Conservation (phyloP, 1,140 invertebrate species). For the Aporrectodea caliginosa region DNA sequence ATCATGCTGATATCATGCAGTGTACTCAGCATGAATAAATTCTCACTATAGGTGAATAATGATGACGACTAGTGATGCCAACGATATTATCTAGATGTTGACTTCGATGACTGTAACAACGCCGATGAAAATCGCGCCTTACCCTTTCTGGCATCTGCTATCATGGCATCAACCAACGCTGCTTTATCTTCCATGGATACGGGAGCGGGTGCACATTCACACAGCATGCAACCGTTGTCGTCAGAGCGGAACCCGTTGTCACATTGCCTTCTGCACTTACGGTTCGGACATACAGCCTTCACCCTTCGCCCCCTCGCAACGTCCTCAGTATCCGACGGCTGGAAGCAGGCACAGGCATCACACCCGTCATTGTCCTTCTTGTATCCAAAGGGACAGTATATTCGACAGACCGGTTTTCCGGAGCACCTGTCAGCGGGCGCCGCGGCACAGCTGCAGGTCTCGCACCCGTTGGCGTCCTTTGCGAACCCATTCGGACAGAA, state of each 20-base stretch:
- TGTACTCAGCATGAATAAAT: too few relatives aligned
- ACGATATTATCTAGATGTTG: too few relatives aligned
- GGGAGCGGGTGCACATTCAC: conserved; percentile 17
- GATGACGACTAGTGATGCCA: too few relatives aligned
- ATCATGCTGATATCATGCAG: too few relatives aligned
- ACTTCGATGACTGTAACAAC: too few relatives aligned
- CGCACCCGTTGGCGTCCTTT: conserved; percentile 16
- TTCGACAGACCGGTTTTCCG: conserved; percentile 11
- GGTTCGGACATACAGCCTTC: not conserved
- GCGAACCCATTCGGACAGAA: conserved; percentile 10
- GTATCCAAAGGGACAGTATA: conserved; percentile 15
- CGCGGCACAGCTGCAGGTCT: conserved; percentile 14
- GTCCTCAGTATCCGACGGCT: not conserved
- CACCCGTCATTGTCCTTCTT: conserved; percentile 20
- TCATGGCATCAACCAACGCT: not conserved
- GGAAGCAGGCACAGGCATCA: conserved; percentile 18
- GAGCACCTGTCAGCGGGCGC: not conserved
- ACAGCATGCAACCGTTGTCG: conserved; percentile 19
- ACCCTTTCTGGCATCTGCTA: not conserved
- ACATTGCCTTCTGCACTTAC: conserved; percentile 4
- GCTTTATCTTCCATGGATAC: not conserved
- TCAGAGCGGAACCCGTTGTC: conserved; percentile 14
- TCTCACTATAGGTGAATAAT: too few relatives aligned
- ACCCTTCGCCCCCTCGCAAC: not conserved
- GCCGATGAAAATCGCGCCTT: too few relatives aligned